Percentiles rank a stretch among this genome's conserved stretches.
These are phyloP conservation scores for Rhynchophorus ferrugineus DNA, from an alignment of 1,140 invertebrate genomes.

Conservation along the genomic window DNA sequence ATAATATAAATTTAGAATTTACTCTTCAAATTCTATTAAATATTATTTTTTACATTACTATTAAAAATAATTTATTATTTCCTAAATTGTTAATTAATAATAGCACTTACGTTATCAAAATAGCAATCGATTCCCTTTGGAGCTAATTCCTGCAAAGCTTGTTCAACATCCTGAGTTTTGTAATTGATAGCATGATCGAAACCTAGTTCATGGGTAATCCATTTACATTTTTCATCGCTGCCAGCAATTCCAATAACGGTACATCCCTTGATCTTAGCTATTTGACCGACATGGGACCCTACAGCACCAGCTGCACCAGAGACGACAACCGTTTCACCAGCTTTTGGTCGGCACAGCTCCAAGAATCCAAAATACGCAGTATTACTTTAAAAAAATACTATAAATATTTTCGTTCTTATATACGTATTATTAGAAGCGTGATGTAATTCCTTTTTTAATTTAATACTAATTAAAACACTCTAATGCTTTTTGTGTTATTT, in stretches of 20 bases:
- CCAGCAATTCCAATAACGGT: constrained; percentile 65
- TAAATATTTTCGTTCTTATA: constrained; percentile 53
- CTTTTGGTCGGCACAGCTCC: constrained; percentile 58
- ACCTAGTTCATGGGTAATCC: constrained; percentile 52
- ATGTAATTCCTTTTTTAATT: too few relatives aligned
- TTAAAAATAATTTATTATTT: too few relatives aligned
- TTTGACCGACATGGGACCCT: constrained; percentile 64
- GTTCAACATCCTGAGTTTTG: constrained; percentile 50
- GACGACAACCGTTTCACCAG: constrained; percentile 62
- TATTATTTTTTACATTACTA: too few relatives aligned
- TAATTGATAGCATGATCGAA: constrained; percentile 67
- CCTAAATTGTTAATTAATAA: too few relatives aligned
- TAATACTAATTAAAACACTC: too few relatives aligned
- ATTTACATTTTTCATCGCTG: constrained; percentile 60
- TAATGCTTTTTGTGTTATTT: too few relatives aligned
- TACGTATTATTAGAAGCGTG: too few relatives aligned
- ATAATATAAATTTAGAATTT: too few relatives aligned
- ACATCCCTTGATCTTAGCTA: constrained; percentile 57
- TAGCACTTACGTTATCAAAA: constrained; percentile 67
- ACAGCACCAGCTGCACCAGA: constrained; percentile 61
- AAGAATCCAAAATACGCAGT: constrained; percentile 67
- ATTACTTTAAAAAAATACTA: constrained; percentile 40
- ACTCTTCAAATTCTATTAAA: too few relatives aligned
- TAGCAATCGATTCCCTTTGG: constrained; percentile 63
- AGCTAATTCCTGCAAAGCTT: constrained; percentile 51